phyloP scores from a whole-genome alignment of 1,140 invertebrate species.

The Ips typographus region DNA sequence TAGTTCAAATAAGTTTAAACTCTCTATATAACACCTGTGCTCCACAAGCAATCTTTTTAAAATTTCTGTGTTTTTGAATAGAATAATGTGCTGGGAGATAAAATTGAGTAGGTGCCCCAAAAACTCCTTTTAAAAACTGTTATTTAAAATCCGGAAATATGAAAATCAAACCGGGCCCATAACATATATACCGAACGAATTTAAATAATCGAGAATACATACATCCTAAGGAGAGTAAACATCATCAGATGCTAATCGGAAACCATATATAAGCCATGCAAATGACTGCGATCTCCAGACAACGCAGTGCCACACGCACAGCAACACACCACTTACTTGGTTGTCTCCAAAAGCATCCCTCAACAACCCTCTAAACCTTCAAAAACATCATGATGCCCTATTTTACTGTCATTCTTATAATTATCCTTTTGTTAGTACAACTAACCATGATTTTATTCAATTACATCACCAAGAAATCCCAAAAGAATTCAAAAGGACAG shows the following conservation, averaged over 20 bases:
- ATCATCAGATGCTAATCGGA: conserved; percentile 23
- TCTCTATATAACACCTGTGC: too few relatives aligned
- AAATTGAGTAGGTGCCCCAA: too few relatives aligned
- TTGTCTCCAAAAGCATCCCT: conserved; percentile 24
- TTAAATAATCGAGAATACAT: conserved; percentile 26
- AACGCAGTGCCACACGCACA: conserved; percentile 18
- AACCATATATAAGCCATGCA: conserved; percentile 18
- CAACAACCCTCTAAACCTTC: background rate
- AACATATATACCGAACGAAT: background rate
- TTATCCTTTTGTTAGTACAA: conserved; percentile 11
- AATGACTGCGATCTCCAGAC: conserved; percentile 13
- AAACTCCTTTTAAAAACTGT: too few relatives aligned
- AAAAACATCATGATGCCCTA: conserved; percentile 3
- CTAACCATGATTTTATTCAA: background rate
- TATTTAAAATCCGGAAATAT: too few relatives aligned
- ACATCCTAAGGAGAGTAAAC: conserved; percentile 17
- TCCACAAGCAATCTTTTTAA: too few relatives aligned
- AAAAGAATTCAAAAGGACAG: background rate
- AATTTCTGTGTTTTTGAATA: too few relatives aligned
- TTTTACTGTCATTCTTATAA: conserved; percentile 13
- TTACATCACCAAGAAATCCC: background rate
- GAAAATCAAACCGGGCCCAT: background rate
- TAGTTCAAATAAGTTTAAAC: too few relatives aligned
- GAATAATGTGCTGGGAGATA: too few relatives aligned
- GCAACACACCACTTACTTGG: conserved; percentile 6